Evolutionary conservation across 2,888 invertebrate genomes (phyloP).

Genomic region (Cheilosia variabilis): DNA sequence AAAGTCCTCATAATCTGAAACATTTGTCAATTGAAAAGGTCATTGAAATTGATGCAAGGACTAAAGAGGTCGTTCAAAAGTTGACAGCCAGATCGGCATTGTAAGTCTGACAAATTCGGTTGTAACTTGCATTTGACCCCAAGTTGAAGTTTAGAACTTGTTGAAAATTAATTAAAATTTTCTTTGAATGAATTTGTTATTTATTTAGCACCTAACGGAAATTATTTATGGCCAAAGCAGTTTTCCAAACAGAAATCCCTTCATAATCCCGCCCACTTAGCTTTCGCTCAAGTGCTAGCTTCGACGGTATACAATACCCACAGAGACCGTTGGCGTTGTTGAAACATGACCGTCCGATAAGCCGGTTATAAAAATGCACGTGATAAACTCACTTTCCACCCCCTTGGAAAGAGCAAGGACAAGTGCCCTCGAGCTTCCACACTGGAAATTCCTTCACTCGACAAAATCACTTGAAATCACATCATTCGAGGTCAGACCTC

Average conservation of each 20-base stretch:
- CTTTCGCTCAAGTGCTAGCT: neutral
- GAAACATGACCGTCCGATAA: slow-evolving; percentile 36
- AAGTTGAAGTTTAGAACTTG: no score
- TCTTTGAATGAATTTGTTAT: no score
- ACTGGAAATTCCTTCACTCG: neutral
- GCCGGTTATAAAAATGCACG: neutral
- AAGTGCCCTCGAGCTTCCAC: neutral
- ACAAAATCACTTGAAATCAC: neutral
- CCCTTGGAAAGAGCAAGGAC: neutral
- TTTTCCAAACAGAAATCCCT: neutral
- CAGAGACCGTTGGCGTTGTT: neutral
- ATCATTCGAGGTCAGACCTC: slow-evolving; percentile 5
- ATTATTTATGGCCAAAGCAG: no score
- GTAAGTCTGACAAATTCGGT: no score
- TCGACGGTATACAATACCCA: neutral
- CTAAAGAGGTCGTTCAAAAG: no score
- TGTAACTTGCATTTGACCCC: no score
- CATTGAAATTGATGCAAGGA: no score
- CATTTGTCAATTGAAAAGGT: no score
- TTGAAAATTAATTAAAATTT: no score
- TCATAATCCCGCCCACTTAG: neutral
- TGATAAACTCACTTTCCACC: neutral
- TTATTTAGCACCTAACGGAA: no score
- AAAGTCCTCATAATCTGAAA: no score
- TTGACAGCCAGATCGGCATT: no score